Evolutionary conservation across 37 sponge, comb jelly and placozoan species (phyloP).

Genomic region (Beroe forskalii): DNA sequence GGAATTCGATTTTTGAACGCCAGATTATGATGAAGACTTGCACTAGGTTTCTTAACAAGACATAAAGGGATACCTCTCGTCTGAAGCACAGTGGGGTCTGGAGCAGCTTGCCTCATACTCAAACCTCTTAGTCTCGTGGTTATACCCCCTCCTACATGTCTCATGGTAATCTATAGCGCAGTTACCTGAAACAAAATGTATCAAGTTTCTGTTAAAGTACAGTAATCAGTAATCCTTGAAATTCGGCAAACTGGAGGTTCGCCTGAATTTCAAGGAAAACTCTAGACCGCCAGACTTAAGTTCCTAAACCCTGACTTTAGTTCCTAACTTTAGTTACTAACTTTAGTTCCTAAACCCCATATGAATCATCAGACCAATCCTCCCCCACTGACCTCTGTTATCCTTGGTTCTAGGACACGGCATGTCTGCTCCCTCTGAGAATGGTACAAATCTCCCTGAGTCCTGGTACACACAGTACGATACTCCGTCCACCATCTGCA

Average conservation of each 20-base stretch:
- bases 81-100: conserved; percentile 25
- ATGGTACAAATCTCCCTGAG: conserved; percentile 22
- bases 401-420: conserved; percentile 16
- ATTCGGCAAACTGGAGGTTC: no score
- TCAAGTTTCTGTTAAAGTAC: not conserved
- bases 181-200: conserved; percentile 11
- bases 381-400: conserved; percentile 21
- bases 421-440: not conserved
- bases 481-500: not conserved
- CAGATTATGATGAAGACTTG: no score
- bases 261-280: no score
- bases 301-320: no score
- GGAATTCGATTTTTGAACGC: no score
- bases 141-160: conserved; percentile 16
- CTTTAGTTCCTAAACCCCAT: no score
- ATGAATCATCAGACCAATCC: no score
- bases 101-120: not conserved
- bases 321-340: no score
- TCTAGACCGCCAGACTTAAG: no score
- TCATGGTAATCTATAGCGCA: conserved; percentile 19
- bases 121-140: not conserved
- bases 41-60: not conserved
- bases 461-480: conserved; percentile 43
- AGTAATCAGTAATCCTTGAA: no score
- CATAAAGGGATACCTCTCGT: conserved; percentile 11